A percentile compares a stretch with the other conserved stretches of the same genome.
These are phyloP conservation scores for Anomalospiza imberbis DNA, from an alignment of 2,797 vertebrate species.

Conservation along the genomic window DNA sequence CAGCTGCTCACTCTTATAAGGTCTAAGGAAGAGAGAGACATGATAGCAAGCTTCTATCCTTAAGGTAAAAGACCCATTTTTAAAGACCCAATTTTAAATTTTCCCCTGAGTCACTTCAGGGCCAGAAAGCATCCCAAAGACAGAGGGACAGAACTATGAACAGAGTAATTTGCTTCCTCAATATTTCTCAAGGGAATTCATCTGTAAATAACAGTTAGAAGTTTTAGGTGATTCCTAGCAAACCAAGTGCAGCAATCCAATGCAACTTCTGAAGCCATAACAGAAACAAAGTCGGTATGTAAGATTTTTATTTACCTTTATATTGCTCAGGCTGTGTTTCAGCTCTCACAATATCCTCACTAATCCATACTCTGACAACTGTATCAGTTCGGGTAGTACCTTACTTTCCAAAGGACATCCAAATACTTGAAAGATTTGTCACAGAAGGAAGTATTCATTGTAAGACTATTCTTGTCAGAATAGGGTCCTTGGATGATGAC, in stretches of 20 bases:
- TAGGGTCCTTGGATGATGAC: neutral
- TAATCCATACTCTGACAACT: neutral
- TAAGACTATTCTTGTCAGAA: neutral
- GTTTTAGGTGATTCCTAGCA: neutral
- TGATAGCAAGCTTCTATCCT: neutral
- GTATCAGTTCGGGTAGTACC: neutral
- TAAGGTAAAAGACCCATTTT: neutral
- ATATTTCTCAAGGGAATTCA: neutral
- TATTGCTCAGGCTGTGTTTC: neutral
- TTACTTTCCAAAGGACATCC: neutral
- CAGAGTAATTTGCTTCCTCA: neutral
- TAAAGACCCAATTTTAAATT: neutral
- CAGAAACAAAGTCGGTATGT: neutral
- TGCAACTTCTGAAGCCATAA: neutral
- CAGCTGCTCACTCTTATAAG: neutral
- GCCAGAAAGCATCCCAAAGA: neutral
- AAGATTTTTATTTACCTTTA: neutral
- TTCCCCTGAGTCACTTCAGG: neutral
- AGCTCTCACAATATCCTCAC: neutral
- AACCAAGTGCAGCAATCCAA: neutral
- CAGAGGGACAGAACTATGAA: neutral
- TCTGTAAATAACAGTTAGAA: neutral
- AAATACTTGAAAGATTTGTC: neutral
- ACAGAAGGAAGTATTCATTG: slow-evolving; percentile 8
- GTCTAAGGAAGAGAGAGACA: neutral